Evolutionary conservation across 2,113 vertebrate species (phyloP).

Genomic region (Heterotis niloticus): DNA sequence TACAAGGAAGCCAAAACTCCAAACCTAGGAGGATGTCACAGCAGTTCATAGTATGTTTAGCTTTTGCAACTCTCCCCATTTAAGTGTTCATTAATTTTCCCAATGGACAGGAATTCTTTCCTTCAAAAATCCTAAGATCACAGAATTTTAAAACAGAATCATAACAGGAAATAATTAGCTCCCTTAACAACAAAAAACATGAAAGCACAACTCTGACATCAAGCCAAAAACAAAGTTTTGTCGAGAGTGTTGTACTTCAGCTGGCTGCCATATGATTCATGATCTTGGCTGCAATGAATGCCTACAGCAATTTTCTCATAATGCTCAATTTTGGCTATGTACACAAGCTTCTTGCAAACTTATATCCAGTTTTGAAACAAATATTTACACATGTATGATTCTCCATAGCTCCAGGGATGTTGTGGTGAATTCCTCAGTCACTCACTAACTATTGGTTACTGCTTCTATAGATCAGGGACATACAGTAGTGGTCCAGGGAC

Average conservation of each 20-base stretch:
- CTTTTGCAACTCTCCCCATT: neutral
- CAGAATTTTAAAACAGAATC: constrained; percentile 4
- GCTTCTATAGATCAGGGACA: too few species aligned
- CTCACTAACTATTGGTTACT: too few species aligned
- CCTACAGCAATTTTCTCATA: neutral
- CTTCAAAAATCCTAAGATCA: neutral
- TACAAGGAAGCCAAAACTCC: neutral
- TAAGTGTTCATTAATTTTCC: constrained; percentile 5
- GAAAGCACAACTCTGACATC: neutral
- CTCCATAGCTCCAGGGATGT: too few species aligned
- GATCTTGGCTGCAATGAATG: neutral
- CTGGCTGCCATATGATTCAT: neutral
- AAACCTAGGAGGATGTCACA: neutral
- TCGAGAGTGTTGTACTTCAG: neutral
- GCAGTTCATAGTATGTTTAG: too few species aligned
- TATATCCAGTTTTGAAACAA: neutral
- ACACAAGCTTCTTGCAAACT: neutral
- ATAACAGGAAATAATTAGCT: constrained; percentile 13
- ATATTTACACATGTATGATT: too few species aligned
- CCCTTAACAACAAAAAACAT: neutral
- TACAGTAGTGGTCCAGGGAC: too few species aligned
- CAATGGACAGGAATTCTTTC: neutral
- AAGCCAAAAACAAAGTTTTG: neutral
- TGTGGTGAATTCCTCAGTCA: too few species aligned
- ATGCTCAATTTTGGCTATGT: neutral